Conservation (phyloP, 2,797 vertebrate species). For the Enteromius thamalakanensis region DNA sequence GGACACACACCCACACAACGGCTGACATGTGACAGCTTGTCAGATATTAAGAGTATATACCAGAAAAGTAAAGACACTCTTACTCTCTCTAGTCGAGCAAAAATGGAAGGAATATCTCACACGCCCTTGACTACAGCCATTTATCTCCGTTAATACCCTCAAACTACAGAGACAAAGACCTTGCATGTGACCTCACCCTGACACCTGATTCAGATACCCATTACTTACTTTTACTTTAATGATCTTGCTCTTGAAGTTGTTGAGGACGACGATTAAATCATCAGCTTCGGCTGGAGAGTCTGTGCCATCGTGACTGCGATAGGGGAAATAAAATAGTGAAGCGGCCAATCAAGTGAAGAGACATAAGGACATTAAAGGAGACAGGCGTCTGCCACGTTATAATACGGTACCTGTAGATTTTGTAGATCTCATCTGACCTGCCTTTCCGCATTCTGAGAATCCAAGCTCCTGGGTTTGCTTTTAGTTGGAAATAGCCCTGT, state of each 20-base stretch:
- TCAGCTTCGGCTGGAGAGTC: conserved; percentile 90
- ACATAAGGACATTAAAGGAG: not conserved
- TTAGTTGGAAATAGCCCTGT: conserved; percentile 97
- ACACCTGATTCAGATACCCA: conserved; percentile 12
- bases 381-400: not conserved
- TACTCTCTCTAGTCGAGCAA: not conserved
- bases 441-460: conserved; percentile 91
- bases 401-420: conserved; percentile 87
- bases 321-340: conserved; percentile 5
- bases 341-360: not conserved
- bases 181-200: not conserved
- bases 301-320: conserved; percentile 91
- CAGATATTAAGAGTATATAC: conserved; percentile 21
- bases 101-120: conserved; percentile 19
- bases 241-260: conserved; percentile 95
- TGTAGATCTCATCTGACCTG: conserved; percentile 96
- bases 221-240: conserved; percentile 96
- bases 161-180: conserved; percentile 23
- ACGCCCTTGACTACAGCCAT: not conserved
- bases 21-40: conserved; percentile 42
- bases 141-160: not conserved
- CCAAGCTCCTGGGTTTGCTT: conserved; percentile 97
- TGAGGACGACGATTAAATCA: conserved; percentile 90
- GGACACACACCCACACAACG: conserved; percentile 32
- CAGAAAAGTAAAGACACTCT: conserved; percentile 15